Evolutionary conservation across 2,113 vertebrate genomes (phyloP), one percentile per base, ranked within the genome.

Genomic region (Noturus placidus): DNA sequence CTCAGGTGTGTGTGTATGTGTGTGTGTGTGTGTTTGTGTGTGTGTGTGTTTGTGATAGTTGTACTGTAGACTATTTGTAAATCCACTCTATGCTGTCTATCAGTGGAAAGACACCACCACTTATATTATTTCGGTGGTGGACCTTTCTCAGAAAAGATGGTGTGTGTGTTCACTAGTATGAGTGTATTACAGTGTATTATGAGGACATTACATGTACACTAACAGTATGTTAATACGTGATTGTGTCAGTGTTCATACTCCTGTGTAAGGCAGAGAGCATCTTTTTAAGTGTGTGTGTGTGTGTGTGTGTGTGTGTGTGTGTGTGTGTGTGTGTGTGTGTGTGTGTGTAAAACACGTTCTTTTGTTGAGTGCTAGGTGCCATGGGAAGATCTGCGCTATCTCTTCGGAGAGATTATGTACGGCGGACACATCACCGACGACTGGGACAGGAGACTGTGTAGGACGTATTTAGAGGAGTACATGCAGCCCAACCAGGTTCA

Each of bases 331-430:
- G 56, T 19, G 46, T 46, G 8, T 50, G 9, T 46, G 22, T 63
- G 5, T 76, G n/a, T 78, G 50, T 19, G 42, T 46, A 46, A 46
- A 38, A 56, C 5, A 27, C 38, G 30, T 89, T 69, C 63, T 76
- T 27, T 3, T 7, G 46, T 54, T 74, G 38, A 87, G 7, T 57
- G 38, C 54, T 88, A 95, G 95, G 95, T 96, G 80, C 95, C 96
- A 0, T 96, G 95, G 95, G 96, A 96, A 91, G 96, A 97, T 88
- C 94, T 97, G 65, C 93, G 93, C 27, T 96, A 96, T 90, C 93
- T 97, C 77, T 96, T 96, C 93, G 96, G 95, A 6, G 96, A 96
- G 91, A 96, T 96, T 85, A 96, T 96, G 96, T 96, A 95, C n/a
- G 95, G 95, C 69, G 95, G 96, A 88, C 96, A 96, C 92, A 96